phyloP scores from a whole-genome alignment of 2,797 vertebrate species.

The Oreortyx pictus region DNA sequence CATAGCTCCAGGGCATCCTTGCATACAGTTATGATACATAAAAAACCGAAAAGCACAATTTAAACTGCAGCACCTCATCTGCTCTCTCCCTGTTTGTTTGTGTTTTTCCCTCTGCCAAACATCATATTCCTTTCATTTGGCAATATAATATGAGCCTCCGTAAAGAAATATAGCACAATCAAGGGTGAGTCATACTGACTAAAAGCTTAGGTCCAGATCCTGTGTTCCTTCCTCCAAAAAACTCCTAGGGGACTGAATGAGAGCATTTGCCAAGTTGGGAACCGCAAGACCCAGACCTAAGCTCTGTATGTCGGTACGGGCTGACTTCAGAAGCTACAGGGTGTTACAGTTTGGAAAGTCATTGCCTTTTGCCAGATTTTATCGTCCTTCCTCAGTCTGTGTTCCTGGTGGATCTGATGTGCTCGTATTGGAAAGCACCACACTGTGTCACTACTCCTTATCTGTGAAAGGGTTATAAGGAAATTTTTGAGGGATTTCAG shows the following conservation, averaged over 20 bases:
- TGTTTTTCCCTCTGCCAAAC: conserved; percentile 55
- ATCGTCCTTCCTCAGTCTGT: conserved; percentile 20
- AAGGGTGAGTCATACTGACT: conserved; percentile 62
- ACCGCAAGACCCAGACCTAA: background rate
- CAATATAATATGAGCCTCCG: conserved; percentile 41
- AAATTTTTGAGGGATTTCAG: background rate
- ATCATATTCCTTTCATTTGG: conserved; percentile 59
- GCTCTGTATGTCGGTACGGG: background rate
- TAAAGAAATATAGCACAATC: conserved; percentile 54
- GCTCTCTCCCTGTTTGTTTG: conserved; percentile 51
- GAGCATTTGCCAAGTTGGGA: background rate
- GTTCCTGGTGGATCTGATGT: background rate
- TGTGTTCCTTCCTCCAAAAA: background rate
- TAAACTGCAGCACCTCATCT: conserved; percentile 67
- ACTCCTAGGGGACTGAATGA: background rate
- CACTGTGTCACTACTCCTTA: background rate
- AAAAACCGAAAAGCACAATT: conserved; percentile 58
- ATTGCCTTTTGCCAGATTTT: background rate
- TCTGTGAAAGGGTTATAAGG: background rate
- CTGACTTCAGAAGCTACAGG: background rate
- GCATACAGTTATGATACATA: conserved; percentile 65
- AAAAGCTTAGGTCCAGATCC: conserved; percentile 41
- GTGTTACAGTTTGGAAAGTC: background rate
- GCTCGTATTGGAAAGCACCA: background rate
- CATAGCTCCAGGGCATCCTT: conserved; percentile 70